Conservation (phyloP, 30 jellyfish, hydroid and myxozoan genomes). For the Phacellophora camtschatica region DNA sequence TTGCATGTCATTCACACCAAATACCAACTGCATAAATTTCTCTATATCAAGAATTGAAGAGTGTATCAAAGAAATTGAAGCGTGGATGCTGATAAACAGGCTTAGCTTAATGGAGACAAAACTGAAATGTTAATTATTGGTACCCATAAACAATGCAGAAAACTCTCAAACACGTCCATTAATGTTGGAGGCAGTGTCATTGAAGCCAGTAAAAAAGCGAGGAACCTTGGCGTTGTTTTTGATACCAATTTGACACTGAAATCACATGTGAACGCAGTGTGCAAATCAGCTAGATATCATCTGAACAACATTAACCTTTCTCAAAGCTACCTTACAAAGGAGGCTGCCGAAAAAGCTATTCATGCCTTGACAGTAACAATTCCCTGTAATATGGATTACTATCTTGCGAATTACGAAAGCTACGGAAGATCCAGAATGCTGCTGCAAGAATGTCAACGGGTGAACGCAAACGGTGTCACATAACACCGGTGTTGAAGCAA, state of each 20-base stretch:
- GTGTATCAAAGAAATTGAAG: slow-evolving; percentile 28
- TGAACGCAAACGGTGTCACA: slow-evolving; percentile 43
- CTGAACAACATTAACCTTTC: slow-evolving; percentile 53
- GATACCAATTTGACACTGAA: slow-evolving; percentile 31
- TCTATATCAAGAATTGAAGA: slow-evolving; percentile 13
- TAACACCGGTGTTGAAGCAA: slow-evolving; percentile 51
- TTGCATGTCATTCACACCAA: slow-evolving; percentile 39
- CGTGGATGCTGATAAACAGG: slow-evolving; percentile 41
- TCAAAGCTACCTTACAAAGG: slow-evolving; percentile 42
- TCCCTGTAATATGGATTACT: slow-evolving; percentile 22
- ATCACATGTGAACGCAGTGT: slow-evolving; percentile 45
- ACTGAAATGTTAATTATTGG: slow-evolving; percentile 44
- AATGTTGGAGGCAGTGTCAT: slow-evolving; percentile 54
- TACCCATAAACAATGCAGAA: slow-evolving; percentile 31
- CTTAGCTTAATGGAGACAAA: slow-evolving; percentile 46
- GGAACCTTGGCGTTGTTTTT: slow-evolving; percentile 42
- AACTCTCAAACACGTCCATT: slow-evolving; percentile 19
- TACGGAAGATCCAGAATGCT: neutral
- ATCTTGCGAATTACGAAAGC: slow-evolving; percentile 24
- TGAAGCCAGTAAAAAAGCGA: slow-evolving; percentile 48
- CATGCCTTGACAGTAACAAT: slow-evolving; percentile 21
- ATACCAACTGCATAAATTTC: neutral
- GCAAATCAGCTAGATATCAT: slow-evolving; percentile 65
- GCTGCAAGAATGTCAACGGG: slow-evolving; percentile 39
- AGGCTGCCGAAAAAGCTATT: slow-evolving; percentile 51